Conservation (phyloP, 2,888 invertebrate genomes). For the Xestia c-nigrum region DNA sequence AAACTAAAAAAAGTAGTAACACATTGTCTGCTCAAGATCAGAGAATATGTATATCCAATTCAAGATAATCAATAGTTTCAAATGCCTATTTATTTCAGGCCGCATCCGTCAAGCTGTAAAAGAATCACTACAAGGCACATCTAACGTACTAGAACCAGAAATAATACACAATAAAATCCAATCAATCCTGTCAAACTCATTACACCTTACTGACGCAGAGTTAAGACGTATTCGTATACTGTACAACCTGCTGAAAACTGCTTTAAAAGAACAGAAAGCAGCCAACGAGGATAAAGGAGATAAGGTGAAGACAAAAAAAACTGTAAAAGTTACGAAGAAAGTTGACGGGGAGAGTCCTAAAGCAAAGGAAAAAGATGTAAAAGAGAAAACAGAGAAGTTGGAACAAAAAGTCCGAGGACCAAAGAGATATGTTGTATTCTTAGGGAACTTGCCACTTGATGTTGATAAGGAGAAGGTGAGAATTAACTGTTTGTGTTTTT, state of each 20-base stretch:
- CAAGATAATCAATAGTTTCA: neutral
- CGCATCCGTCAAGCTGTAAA: slow-evolving; percentile 80
- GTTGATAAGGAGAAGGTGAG: slow-evolving; percentile 80
- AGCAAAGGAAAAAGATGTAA: slow-evolving; percentile 33
- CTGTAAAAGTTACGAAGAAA: slow-evolving; percentile 33
- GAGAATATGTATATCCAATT: neutral
- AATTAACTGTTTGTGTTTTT: neutral
- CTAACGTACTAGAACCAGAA: slow-evolving; percentile 77
- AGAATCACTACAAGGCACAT: slow-evolving; percentile 78
- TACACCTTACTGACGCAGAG: slow-evolving; percentile 75
- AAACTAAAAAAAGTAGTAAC: neutral
- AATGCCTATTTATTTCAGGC: slow-evolving; percentile 72
- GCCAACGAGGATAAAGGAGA: neutral
- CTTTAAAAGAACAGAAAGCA: slow-evolving; percentile 60
- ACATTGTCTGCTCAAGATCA: neutral
- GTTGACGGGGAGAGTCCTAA: slow-evolving; percentile 33
- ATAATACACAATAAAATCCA: slow-evolving; percentile 82
- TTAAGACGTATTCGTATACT: slow-evolving; percentile 82
- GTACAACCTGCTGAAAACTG: slow-evolving; percentile 82
- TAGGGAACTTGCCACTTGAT: slow-evolving; percentile 85
- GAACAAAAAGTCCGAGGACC: slow-evolving; percentile 76
- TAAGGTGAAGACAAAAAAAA: slow-evolving; percentile 49
- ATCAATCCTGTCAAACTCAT: slow-evolving; percentile 72
- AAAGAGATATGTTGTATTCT: slow-evolving; percentile 87
- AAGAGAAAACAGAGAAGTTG: slow-evolving; percentile 58